Base-by-base conservation (phyloP, 2,888 invertebrate genomes). In the Junonia oenone region DNA sequence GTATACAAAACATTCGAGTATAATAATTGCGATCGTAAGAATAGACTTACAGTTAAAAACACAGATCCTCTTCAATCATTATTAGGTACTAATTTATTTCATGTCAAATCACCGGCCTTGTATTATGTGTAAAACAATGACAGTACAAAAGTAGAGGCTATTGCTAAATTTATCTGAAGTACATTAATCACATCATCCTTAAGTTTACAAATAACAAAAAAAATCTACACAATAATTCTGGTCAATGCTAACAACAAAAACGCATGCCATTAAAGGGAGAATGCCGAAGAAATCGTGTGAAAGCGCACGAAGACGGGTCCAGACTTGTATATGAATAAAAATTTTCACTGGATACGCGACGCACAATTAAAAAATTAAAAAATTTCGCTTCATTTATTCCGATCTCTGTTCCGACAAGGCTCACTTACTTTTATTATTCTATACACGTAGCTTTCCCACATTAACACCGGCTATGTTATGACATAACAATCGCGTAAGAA, bases 401-500 rank as follows among this genome's bases (percentile, higher is more conserved):
- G 45, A 56, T 57, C 51, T 53, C 40, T 14, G 14, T 55, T 55
- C 33, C 45, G 47, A 55, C 38, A 52, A 47, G 43, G 45, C 38
- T 46, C 29, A 47, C 48, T 47, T 50, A 43, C 57, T 53, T 40
- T 43, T 45, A 61, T 63, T 61, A 58, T 62, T 51, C 49, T 53
- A 29, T 35, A 46, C 56, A 58, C 65, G 69, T 69, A 69, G 72
- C 81, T 83, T 86, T 88, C 87, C 71, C 82, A 71, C 68, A 67
- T 68, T 71, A 69, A 68, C 68, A 65, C 68, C 72, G 47, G 72
- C 69, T 71, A 80, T 80, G 67, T 72, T 38, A 69, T 72, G 82
- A 68, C 72, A 68, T 72, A 82, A 83, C 67, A 64, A 56, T 59
- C 62, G 63, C 65, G 66, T 63, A 77, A 76, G 63, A 76, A 72